These are phyloP conservation scores for Drosophila repleta DNA, from an alignment of 1,140 invertebrate genomes.

Conservation along the genomic window DNA sequence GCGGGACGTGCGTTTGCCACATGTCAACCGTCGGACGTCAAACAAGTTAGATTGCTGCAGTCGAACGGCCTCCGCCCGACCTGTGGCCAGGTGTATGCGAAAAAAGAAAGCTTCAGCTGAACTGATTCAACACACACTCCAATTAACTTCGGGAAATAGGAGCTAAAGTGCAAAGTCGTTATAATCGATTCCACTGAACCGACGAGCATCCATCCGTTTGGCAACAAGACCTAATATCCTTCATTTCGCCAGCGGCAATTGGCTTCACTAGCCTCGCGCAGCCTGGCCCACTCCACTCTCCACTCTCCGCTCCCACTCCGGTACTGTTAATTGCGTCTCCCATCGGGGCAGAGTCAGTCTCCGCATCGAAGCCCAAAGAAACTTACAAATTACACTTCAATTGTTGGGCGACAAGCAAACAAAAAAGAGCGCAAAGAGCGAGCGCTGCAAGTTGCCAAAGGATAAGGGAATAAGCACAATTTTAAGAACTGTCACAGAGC, in stretches of 20 bases:
- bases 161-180: not conserved
- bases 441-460: conserved; percentile 7
- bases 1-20: conserved; percentile 7
- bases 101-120: not conserved
- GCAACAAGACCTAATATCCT: not conserved
- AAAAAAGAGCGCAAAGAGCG: conserved; percentile 24
- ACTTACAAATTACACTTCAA: conserved; percentile 64
- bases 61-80: not conserved
- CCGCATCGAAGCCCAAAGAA: conserved; percentile 12
- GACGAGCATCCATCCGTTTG: not conserved
- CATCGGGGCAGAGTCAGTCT: conserved; percentile 15
- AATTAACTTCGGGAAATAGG: not conserved
- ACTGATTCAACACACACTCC: not conserved
- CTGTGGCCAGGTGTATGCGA: not conserved
- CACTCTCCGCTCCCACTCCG: too few relatives aligned
- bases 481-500: conserved; percentile 7
- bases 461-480: conserved; percentile 48
- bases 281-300: not conserved
- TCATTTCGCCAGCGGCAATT: not conserved
- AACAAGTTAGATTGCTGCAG: conserved; percentile 8
- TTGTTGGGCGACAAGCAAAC: conserved; percentile 55
- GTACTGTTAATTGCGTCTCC: conserved; percentile 47
- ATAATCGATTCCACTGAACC: not conserved
- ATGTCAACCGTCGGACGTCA: conserved; percentile 10
- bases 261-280: conserved; percentile 8